Evolutionary conservation across 2,113 vertebrate genomes (phyloP).

Genomic region (Muntiacus reevesi): DNA sequence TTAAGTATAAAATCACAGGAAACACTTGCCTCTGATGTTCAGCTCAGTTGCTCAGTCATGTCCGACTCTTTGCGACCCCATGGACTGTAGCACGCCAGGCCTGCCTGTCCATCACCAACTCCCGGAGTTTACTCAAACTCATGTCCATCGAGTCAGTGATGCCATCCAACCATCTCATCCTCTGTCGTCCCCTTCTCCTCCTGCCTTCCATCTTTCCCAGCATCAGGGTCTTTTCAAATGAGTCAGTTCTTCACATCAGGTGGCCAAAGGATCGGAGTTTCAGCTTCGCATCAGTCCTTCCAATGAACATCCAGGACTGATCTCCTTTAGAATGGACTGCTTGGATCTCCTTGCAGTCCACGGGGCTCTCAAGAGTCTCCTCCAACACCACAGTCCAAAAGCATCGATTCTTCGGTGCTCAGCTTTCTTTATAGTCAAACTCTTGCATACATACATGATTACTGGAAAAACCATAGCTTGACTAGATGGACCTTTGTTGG

Average conservation of each 20-base stretch:
- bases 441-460: background rate
- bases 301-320: background rate
- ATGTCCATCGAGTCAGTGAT: background rate
- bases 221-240: background rate
- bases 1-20: background rate
- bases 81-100: background rate
- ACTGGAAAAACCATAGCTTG: background rate
- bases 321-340: background rate
- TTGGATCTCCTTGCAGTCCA: background rate
- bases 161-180: background rate
- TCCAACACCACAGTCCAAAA: background rate
- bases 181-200: background rate
- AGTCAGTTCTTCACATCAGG: background rate
- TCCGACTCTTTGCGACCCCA: accelerated
- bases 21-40: background rate
- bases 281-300: background rate
- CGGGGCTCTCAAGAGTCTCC: background rate
- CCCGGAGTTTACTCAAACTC: accelerated
- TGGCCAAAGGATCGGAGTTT: background rate
- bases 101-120: background rate
- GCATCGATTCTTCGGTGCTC: background rate
- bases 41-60: accelerated
- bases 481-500: background rate
- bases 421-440: background rate
- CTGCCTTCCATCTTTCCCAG: background rate